Conservation (phyloP, 2,888 invertebrate genomes). For the Microctonus hyperodae region DNA sequence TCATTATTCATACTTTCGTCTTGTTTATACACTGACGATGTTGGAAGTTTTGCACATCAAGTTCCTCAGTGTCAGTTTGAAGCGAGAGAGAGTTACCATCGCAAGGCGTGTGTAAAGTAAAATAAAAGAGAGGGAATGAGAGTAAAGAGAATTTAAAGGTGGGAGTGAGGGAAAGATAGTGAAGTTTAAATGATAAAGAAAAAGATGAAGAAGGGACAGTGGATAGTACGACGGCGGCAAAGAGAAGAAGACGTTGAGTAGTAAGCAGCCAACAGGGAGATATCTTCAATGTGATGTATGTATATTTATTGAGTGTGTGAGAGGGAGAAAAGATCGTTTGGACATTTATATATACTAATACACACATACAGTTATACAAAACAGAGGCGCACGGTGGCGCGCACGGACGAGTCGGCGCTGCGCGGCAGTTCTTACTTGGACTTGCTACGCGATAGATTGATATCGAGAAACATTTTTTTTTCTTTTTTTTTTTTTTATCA, state of each 20-base stretch:
- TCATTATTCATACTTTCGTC: too few relatives aligned
- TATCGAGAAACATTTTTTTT: slow-evolving; percentile 42
- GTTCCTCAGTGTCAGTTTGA: too few relatives aligned
- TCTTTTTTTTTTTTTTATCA: background rate
- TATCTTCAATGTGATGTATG: background rate
- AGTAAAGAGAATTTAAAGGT: slow-evolving; percentile 7
- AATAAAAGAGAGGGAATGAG: slow-evolving; percentile 7
- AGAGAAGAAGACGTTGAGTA: slow-evolving; percentile 23
- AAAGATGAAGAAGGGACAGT: background rate
- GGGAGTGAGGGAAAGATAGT: background rate
- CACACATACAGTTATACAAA: slow-evolving; percentile 23
- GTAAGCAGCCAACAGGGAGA: background rate
- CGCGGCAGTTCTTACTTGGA: slow-evolving; percentile 61
- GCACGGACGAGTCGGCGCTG: slow-evolving; percentile 37
- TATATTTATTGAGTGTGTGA: slow-evolving; percentile 1
- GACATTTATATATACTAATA: slow-evolving; percentile 16
- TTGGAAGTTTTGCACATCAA: too few relatives aligned
- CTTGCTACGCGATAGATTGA: slow-evolving; percentile 60
- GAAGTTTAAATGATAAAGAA: too few relatives aligned
- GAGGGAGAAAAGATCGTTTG: slow-evolving; percentile 28
- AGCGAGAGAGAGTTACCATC: background rate
- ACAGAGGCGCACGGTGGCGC: slow-evolving; percentile 19
- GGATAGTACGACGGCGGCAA: background rate
- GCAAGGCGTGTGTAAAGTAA: slow-evolving; percentile 16
- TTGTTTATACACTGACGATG: too few relatives aligned